These are phyloP conservation scores for Ptychochromis oligacanthus DNA, from an alignment of 2,113 vertebrate genomes.

Conservation along the genomic window DNA sequence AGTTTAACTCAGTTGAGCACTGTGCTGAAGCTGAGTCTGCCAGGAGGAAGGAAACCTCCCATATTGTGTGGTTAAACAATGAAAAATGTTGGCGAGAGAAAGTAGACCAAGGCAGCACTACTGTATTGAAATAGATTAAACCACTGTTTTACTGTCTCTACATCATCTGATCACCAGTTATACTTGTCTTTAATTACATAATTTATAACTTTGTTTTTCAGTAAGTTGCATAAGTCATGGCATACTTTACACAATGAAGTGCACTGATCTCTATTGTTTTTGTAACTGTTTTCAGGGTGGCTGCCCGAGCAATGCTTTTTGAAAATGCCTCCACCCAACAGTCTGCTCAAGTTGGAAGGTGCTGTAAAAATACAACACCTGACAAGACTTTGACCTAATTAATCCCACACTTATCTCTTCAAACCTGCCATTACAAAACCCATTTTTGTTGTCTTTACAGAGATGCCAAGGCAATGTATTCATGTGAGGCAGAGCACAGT, in stretches of 20 bases:
- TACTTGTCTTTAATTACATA: neutral
- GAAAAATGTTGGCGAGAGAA: constrained; percentile 1
- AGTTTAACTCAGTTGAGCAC: constrained; percentile 23
- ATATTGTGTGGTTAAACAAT: constrained; percentile 49
- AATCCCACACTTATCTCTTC: neutral
- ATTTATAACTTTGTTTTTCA: neutral
- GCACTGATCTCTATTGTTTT: neutral
- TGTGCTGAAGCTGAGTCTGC: neutral
- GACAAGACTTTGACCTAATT: neutral
- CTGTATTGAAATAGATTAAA: neutral
- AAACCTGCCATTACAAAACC: neutral
- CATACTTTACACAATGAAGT: neutral
- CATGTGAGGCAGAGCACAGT: constrained; percentile 95
- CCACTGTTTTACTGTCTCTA: neutral
- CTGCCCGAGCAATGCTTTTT: constrained; percentile 88
- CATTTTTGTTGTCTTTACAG: constrained; percentile 74
- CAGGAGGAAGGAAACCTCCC: constrained; percentile 65
- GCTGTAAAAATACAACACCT: neutral
- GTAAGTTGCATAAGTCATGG: neutral
- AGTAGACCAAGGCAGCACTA: neutral
- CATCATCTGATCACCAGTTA: neutral
- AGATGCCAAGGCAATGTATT: constrained; percentile 96
- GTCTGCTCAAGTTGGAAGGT: constrained; percentile 84
- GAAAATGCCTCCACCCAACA: constrained; percentile 84
- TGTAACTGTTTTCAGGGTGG: constrained; percentile 82